Evolutionary conservation across 2,113 vertebrate species (phyloP), one percentile per base, ranked within the genome.

Genomic region (Sterrhoptilus dennistouni): DNA sequence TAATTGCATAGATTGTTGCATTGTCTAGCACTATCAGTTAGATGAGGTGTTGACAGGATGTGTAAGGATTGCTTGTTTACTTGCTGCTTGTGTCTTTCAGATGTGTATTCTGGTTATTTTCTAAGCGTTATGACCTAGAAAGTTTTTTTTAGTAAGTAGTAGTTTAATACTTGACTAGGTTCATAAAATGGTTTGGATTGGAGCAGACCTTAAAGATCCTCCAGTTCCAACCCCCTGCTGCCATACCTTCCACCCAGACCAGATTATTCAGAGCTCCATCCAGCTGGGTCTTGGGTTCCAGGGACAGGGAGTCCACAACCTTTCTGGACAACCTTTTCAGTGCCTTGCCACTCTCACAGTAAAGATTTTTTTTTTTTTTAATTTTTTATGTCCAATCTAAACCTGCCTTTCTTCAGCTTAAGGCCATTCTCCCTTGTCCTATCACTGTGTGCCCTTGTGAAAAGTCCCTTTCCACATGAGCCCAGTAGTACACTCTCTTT

Each of bases 221-320:
- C 19, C 28, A 69, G n/a, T n/a, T 78, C 38, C 23, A 24, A 11
- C 23, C 12, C 12, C 8, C 50, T 7, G 9, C 18, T 59, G 31
- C 13, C 21, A 12, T 25, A 36, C 9, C 11, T 68, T 87, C 36
- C 8, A 19, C 23, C 45, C 15, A 29, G 56, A 40, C n/a, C n/a
- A 20, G 54, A 15, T 78, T 45, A 21, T n/a, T 70, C 38, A 45
- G 47, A 38, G n/a, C 47, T 61, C 47, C 12, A 8, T 61, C 38
- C 38, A 61, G 28, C 23, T 59, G 35, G 6, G 33, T 38, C 38
- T 45, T 53, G 47, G 53, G 12, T 15, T 45, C 23, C 33, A n/a
- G 28, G 19, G 28, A 38, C 0, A 0, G 29, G 10, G 52, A 40
- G 35, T 57, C 52, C 35, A 8, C 9, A n/a, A 0, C 28, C 12